Evolutionary conservation across 2,888 invertebrate genomes (phyloP), one percentile per base, ranked within the genome.

Genomic region (Crepidodera aurea): DNA sequence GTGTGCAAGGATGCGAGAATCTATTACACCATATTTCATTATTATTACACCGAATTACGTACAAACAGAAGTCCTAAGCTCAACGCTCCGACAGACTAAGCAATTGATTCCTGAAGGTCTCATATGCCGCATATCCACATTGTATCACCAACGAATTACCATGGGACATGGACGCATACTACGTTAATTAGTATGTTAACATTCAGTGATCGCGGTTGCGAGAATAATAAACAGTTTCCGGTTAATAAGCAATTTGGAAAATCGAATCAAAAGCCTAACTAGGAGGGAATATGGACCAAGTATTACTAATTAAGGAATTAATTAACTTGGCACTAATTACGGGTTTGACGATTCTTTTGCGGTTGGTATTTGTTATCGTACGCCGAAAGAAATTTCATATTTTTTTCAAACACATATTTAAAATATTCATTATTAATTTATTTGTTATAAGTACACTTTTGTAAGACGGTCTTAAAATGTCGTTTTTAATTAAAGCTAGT

Each of bases 111-210:
- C 18, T 18, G 40, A 40, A 16, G 40, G 10, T 40, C 16, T 18
- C 5, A 40, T 40, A 16, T 44, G n/a, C 48, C 16, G 27, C 29
- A 48, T 44, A 25, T 29, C 27, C 13, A 27, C 22, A 29, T 48
- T 27, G 48, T 7, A 27, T 15, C 29, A 29, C 13, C 3, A n/a
- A 53, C 40, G 19, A 39, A 53, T 53, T 53, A 39, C 15, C 53
- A 53, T 12, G 53, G 15, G 12, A 53, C 37, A 19, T 10, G n/a
- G 22, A 16, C 22, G 39, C 22, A 34, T 25, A 18, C 48, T n/a
- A 34, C 7, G 10, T 34, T 60, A 60, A 60, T 60, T 60, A 60
- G 55, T 55, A n/a, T 40, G 54, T 53, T 53, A 60, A 60, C 54
- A 37, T 54, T 44, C 13, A 7, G 37, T 19, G 39, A 44, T 32